Evolutionary conservation across 2,113 vertebrate genomes (phyloP).

Genomic region (Dipodomys ordii): DNA sequence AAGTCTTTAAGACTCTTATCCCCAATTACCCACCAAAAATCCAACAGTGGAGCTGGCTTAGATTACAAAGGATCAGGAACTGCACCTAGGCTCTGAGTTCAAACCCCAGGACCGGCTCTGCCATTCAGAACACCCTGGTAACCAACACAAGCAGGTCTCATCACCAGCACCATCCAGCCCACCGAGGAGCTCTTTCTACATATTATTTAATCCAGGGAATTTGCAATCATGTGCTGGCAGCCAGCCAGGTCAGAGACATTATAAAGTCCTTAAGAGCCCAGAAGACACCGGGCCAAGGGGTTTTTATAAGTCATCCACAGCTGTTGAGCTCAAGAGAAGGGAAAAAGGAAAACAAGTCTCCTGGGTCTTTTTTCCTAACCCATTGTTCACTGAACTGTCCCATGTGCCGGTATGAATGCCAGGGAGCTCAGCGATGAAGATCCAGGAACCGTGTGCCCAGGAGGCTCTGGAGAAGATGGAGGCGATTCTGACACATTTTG

Average conservation of each 20-base stretch:
- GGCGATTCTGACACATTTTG: too few species aligned
- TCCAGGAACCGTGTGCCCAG: too few species aligned
- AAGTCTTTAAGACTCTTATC: too few species aligned
- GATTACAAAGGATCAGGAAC: too few species aligned
- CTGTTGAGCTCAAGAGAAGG: background rate
- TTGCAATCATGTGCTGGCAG: background rate
- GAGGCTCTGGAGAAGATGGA: too few species aligned
- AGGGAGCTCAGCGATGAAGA: background rate
- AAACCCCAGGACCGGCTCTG: background rate
- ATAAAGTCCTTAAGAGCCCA: background rate
- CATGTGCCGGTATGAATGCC: background rate
- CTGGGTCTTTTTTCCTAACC: background rate
- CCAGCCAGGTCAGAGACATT: background rate
- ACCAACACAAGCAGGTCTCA: background rate
- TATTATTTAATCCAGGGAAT: background rate
- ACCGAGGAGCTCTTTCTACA: background rate
- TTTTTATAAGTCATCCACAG: background rate
- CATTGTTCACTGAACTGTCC: background rate
- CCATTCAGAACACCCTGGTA: background rate
- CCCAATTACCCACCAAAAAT: too few species aligned
- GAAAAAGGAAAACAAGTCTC: conserved; percentile 38
- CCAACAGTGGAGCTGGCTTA: too few species aligned
- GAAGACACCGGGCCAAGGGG: background rate
- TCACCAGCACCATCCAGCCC: background rate
- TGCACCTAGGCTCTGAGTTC: too few species aligned